Conservation (phyloP, 2,113 vertebrate genomes). For the Passerina amoena region DNA sequence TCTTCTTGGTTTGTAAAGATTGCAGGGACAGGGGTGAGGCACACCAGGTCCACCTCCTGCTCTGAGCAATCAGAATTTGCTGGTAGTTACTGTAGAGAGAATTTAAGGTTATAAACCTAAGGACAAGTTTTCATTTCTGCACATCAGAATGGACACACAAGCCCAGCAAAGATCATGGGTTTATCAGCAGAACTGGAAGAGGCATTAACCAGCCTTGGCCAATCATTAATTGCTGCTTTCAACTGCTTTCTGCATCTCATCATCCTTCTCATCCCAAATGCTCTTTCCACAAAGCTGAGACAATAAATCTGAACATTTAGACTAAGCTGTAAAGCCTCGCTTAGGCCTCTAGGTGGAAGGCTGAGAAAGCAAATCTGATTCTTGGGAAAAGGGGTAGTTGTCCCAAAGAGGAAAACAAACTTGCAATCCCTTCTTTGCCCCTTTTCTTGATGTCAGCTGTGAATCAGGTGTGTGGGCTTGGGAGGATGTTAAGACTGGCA, state of each 20-base stretch:
- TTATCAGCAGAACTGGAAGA: neutral
- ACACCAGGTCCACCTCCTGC: neutral
- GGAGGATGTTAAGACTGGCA: neutral
- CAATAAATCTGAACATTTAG: no score
- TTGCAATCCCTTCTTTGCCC: neutral
- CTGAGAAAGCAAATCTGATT: neutral
- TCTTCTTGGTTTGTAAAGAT: neutral
- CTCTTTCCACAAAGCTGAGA: neutral
- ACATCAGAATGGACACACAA: neutral
- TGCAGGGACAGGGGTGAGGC: neutral
- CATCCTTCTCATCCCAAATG: neutral
- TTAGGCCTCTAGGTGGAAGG: slow-evolving; percentile 17
- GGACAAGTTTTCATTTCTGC: neutral
- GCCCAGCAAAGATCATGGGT: rapidly evolving
- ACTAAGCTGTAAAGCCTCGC: neutral
- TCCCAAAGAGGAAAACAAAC: neutral
- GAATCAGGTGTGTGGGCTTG: slow-evolving; percentile 11
- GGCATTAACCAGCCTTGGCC: neutral
- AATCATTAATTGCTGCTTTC: neutral
- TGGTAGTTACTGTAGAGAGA: neutral
- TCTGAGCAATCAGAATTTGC: rapidly evolving
- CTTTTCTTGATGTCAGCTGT: neutral
- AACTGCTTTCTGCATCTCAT: neutral
- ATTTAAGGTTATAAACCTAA: neutral
- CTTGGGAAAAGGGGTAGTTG: neutral